Evolutionary conservation across 2,113 vertebrate species (phyloP).

Genomic region (Equus przewalskii): DNA sequence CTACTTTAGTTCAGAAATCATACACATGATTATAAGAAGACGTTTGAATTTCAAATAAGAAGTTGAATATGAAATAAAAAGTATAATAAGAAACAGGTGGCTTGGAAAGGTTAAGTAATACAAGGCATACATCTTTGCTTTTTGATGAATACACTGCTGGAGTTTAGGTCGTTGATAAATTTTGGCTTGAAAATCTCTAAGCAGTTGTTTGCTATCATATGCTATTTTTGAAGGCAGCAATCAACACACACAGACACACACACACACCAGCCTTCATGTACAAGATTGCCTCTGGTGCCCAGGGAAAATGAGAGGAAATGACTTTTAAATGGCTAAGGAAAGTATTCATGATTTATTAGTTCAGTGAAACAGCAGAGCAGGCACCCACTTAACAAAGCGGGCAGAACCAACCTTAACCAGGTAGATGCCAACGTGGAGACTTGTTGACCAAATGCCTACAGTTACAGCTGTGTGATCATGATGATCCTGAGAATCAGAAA

Average conservation of each 20-base stretch:
- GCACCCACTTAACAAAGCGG: constrained; percentile 3
- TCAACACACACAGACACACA: background rate
- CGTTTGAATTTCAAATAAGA: constrained; percentile 77
- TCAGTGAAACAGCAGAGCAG: constrained; percentile 61
- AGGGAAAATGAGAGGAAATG: constrained; percentile 76
- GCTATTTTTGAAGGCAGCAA: constrained; percentile 58
- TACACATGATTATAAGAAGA: constrained; percentile 72
- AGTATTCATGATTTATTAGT: constrained; percentile 75
- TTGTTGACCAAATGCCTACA: background rate
- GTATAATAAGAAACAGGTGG: constrained; percentile 72
- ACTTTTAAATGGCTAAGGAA: constrained; percentile 74
- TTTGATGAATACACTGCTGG: constrained; percentile 65
- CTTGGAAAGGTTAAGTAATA: constrained; percentile 78
- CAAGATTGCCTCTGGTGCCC: constrained; percentile 59
- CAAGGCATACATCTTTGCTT: constrained; percentile 76
- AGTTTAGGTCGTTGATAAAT: constrained; percentile 70
- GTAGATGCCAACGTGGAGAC: background rate
- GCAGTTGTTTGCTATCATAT: constrained; percentile 64
- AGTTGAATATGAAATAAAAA: constrained; percentile 70
- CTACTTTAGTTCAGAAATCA: constrained; percentile 56
- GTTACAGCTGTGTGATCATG: background rate
- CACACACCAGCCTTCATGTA: background rate
- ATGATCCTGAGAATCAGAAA: background rate
- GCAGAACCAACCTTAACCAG: constrained; percentile 50
- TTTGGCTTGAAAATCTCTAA: constrained; percentile 67